These are phyloP conservation scores for Metopolophium dirhodum DNA, from an alignment of 1,140 invertebrate genomes.

Conservation along the genomic window DNA sequence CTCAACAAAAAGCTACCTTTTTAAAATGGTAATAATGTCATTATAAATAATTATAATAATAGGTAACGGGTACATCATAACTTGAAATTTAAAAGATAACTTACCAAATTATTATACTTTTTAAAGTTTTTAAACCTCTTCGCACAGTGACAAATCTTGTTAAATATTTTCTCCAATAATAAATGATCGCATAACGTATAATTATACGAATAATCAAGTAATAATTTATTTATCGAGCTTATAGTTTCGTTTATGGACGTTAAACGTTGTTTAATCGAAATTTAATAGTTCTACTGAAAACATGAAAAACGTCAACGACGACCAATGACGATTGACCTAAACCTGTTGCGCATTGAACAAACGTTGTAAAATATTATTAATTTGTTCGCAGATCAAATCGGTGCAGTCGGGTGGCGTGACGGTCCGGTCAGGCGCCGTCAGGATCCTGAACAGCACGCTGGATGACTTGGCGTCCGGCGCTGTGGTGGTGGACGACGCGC, in stretches of 20 bases:
- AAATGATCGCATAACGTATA: too few relatives aligned
- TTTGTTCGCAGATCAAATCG: slow-evolving; percentile 13
- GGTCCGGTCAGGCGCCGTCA: neutral
- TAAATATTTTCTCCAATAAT: too few relatives aligned
- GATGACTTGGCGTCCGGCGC: neutral
- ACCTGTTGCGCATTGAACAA: neutral
- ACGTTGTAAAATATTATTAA: neutral
- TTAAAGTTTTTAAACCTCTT: too few relatives aligned
- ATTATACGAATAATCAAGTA: neutral
- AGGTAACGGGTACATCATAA: too few relatives aligned
- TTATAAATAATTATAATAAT: too few relatives aligned
- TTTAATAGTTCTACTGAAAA: too few relatives aligned
- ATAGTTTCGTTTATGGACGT: too few relatives aligned
- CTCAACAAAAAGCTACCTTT: too few relatives aligned
- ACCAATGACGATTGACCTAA: neutral
- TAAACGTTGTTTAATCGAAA: neutral
- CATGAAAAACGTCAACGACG: neutral
- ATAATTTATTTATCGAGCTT: neutral
- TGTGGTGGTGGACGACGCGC: neutral
- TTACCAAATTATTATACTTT: too few relatives aligned
- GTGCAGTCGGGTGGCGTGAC: neutral
- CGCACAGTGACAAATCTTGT: too few relatives aligned
- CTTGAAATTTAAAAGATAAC: too few relatives aligned
- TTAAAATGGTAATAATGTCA: neutral
- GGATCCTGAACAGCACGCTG: slow-evolving; percentile 39